These are phyloP conservation scores for Cyphomyrus discorhynchus DNA, from an alignment of 2,113 vertebrate species.

Conservation along the genomic window DNA sequence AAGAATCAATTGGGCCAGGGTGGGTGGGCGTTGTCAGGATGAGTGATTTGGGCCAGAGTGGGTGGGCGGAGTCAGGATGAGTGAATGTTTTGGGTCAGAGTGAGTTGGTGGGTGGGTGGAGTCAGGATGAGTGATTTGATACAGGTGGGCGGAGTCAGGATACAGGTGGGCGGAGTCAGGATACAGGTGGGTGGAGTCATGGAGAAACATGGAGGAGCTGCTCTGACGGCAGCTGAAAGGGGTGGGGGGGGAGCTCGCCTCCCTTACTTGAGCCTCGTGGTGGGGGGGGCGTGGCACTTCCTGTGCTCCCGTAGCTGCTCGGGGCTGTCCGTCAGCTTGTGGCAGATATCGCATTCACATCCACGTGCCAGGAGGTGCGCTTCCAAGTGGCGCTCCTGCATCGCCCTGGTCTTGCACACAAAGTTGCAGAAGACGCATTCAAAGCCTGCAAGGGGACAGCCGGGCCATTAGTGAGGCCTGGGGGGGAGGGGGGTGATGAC, in stretches of 20 bases:
- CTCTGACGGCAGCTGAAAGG: no score
- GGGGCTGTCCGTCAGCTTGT: conserved; percentile 98
- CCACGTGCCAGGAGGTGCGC: conserved; percentile 97
- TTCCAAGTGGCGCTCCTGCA: conserved; percentile 97
- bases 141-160: not conserved
- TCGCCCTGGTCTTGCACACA: conserved; percentile 96
- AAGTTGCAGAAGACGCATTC: conserved; percentile 99
- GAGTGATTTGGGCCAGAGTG: not conserved
- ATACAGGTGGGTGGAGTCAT: not conserved
- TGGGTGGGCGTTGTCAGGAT: not conserved
- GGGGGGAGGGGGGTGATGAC: not conserved
- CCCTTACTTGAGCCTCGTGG: conserved; percentile 99
- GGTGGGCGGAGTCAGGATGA: not conserved
- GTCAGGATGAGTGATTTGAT: not conserved
- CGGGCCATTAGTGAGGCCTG: not conserved
- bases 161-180: not conserved
- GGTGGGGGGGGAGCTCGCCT: conserved; percentile 75
- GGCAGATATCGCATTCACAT: conserved; percentile 97
- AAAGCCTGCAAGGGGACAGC: conserved; percentile 69
- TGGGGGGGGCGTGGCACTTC: conserved; percentile 97
- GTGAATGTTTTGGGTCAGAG: no score
- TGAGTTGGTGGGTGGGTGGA: not conserved
- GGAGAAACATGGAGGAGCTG: not conserved
- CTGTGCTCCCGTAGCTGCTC: conserved; percentile 98
- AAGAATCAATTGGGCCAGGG: not conserved